These are phyloP conservation scores for Sylvicola fuscatus DNA, from an alignment of 2,888 invertebrate species.

Conservation along the genomic window DNA sequence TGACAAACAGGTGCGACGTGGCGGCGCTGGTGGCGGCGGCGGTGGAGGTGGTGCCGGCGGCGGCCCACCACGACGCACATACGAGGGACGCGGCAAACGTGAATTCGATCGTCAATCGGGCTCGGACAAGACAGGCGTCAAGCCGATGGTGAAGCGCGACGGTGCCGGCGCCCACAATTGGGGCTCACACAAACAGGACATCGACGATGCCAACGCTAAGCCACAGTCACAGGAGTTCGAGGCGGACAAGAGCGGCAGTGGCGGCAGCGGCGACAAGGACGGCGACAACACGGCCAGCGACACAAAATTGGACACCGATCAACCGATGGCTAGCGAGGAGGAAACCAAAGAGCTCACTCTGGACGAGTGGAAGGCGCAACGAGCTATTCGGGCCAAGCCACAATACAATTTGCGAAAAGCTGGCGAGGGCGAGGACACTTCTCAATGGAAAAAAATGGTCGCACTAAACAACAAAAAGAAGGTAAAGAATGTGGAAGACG, in stretches of 20 bases:
- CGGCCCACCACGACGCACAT: slow-evolving; percentile 18
- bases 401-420: slow-evolving; percentile 83
- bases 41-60: slow-evolving; percentile 15
- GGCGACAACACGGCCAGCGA: slow-evolving; percentile 16
- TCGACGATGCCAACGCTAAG: slow-evolving; percentile 33
- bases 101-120: slow-evolving; percentile 92
- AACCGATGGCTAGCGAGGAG: slow-evolving; percentile 37
- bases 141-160: slow-evolving; percentile 84
- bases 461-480: slow-evolving; percentile 58
- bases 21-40: slow-evolving; percentile 27
- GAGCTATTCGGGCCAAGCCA: slow-evolving; percentile 59
- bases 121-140: slow-evolving; percentile 86
- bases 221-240: slow-evolving; percentile 8
- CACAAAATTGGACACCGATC: slow-evolving; percentile 18
- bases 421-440: slow-evolving; percentile 79
- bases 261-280: slow-evolving; percentile 25
- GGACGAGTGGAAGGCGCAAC: slow-evolving; percentile 85
- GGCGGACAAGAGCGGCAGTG: slow-evolving; percentile 18
- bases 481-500: slow-evolving; percentile 25
- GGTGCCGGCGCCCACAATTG: slow-evolving; percentile 91
- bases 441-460: slow-evolving; percentile 85
- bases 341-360: slow-evolving; percentile 74
- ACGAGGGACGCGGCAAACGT: slow-evolving; percentile 44
- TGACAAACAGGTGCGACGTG: slow-evolving; percentile 15
- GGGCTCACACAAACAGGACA: slow-evolving; percentile 83